Percentiles rank a stretch among this genome's conserved stretches.
Conservation (phyloP, 2,113 vertebrate genomes). For the Hippocampus guttulatus region DNA sequence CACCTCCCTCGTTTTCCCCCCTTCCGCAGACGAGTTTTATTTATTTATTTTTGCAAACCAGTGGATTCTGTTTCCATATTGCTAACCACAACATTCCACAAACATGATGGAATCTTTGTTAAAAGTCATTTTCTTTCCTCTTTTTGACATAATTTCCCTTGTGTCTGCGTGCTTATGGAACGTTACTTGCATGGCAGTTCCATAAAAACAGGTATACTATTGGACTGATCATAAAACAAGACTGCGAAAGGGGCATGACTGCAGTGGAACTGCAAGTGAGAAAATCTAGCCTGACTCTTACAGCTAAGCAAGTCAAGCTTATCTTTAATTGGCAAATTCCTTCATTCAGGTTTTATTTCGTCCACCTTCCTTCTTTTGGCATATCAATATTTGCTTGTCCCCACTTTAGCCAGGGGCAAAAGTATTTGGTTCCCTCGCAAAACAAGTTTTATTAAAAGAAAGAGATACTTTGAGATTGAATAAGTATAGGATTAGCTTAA, state of each 20-base stretch:
- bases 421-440: slow-evolving; percentile 59
- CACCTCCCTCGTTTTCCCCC: slow-evolving; percentile 65
- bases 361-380: slow-evolving; percentile 42
- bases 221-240: slow-evolving; percentile 39
- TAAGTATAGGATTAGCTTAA: slow-evolving; percentile 28
- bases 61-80: slow-evolving; percentile 77
- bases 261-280: slow-evolving; percentile 40
- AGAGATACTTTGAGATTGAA: slow-evolving; percentile 35
- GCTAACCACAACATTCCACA: slow-evolving; percentile 74
- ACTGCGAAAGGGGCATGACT: slow-evolving; percentile 50
- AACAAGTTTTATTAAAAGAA: slow-evolving; percentile 57
- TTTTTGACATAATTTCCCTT: slow-evolving; percentile 65
- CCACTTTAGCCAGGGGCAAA: slow-evolving; percentile 32
- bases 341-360: slow-evolving; percentile 37
- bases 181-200: slow-evolving; percentile 45
- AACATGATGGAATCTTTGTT: slow-evolving; percentile 79
- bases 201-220: slow-evolving; percentile 21
- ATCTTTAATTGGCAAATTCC: slow-evolving; percentile 50
- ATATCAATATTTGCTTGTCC: slow-evolving; percentile 67
- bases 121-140: slow-evolving; percentile 54
- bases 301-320: slow-evolving; percentile 42
- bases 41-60: slow-evolving; percentile 67
- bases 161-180: slow-evolving; percentile 55
- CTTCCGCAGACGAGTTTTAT: slow-evolving; percentile 61
- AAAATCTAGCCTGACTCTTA: slow-evolving; percentile 37